These are phyloP conservation scores for Platypus cylindrus DNA, from an alignment of 2,888 invertebrate genomes.

Conservation along the genomic window DNA sequence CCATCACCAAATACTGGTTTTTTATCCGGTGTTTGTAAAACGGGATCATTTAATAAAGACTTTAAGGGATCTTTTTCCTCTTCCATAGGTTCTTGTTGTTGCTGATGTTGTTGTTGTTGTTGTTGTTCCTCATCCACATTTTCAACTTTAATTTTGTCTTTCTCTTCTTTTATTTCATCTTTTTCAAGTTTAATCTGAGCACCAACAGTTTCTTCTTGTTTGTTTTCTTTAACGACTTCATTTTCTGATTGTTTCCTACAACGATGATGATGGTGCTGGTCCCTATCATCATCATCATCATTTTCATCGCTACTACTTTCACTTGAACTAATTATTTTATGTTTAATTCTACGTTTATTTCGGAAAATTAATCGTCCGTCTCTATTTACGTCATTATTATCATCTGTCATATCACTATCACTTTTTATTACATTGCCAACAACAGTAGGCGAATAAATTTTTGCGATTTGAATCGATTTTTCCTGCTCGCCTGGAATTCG, in stretches of 20 bases:
- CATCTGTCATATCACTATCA: slow-evolving; percentile 12
- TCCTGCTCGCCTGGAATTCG: too few relatives aligned
- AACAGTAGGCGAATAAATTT: too few relatives aligned
- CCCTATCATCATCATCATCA: slow-evolving; percentile 19
- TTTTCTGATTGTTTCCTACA: slow-evolving; percentile 6
- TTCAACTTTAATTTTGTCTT: slow-evolving; percentile 4
- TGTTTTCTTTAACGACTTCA: slow-evolving; percentile 5
- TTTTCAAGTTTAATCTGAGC: not conserved
- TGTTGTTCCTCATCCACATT: slow-evolving; percentile 4
- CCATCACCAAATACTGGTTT: slow-evolving; percentile 59
- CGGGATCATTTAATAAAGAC: slow-evolving; percentile 7
- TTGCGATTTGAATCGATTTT: not conserved
- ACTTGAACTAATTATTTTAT: slow-evolving; percentile 20
- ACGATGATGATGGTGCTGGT: too few relatives aligned
- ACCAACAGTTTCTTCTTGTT: slow-evolving; percentile 2
- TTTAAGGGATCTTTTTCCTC: slow-evolving; percentile 4
- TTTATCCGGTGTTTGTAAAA: slow-evolving; percentile 30
- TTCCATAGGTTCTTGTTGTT: not conserved
- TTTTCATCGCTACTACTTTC: slow-evolving; percentile 33
- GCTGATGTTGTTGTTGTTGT: not conserved
- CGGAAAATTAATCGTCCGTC: slow-evolving; percentile 13
- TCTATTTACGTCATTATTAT: slow-evolving; percentile 15
- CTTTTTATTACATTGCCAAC: slow-evolving; percentile 12
- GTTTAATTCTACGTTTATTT: slow-evolving; percentile 18
- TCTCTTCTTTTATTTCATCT: slow-evolving; percentile 1